Evolutionary conservation across 2,888 invertebrate genomes (phyloP), one percentile per base, ranked within the genome.

Genomic region (Eupithecia pulchellata): DNA sequence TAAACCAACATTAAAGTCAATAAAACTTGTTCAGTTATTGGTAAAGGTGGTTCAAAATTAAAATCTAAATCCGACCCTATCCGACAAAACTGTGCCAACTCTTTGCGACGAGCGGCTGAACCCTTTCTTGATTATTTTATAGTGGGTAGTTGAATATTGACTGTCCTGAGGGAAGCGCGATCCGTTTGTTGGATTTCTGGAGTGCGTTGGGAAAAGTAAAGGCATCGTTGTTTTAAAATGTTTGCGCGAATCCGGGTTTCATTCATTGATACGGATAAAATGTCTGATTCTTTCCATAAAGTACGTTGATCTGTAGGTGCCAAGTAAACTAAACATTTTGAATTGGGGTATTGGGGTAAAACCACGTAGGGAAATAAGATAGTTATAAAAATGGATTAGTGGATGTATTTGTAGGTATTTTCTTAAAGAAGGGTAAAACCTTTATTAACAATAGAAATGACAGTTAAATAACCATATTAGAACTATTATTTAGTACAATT

Each of bases 111-210:
- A 55, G 29, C 64, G 36, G 34, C 70, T 72, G 80, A 85, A 84
- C 86, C 86, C 86, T 84, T 83, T 80, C 82, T 84, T 86, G 86
- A 87, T 87, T 87, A 85, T 84, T 86, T 84, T 84, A 84, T 82
- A 82, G 82, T 83, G 82, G 82, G 83, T 81, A 82, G 82, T 82
- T 81, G 82, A 81, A 82, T 85, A 85, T 84, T 84, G 83, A 82
- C 83, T 79, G 78, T 80, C 78, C 79, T 69, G 75, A 77, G 79
- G 77, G 83, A 81, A 77, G 75, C 76, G 68, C 77, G 66, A 30
- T 77, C 74, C 80, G 82, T 52, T 52, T 52, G 52, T 52, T 77
- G 76, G 78, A 78, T 80, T 76, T 81, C 34, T 77, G 72, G 69
- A 75, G 72, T 69, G 68, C 61, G 30, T 47, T 36, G 36, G 69